Conservation (phyloP, 92 coral and sea anemone genomes). For the Porites cylindrica region DNA sequence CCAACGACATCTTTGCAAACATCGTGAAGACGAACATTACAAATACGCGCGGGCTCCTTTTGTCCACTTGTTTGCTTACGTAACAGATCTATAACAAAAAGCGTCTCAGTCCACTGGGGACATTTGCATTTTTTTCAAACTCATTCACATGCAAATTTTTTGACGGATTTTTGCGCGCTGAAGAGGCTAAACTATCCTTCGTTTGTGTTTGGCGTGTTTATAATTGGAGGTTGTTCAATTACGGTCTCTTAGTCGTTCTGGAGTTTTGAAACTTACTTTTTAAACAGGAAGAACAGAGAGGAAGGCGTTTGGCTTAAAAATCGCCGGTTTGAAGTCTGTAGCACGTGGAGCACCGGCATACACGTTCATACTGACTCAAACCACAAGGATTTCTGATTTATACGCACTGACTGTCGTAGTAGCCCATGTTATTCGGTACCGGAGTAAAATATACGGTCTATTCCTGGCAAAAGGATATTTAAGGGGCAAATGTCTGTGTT, state of each 20-base stretch:
- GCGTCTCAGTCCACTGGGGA: neutral
- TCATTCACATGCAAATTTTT: slow-evolving; percentile 35
- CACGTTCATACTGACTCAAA: neutral
- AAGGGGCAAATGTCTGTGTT: slow-evolving; percentile 22
- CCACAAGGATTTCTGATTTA: neutral
- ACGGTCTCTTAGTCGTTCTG: no score
- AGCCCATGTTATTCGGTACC: neutral
- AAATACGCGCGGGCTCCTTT: neutral
- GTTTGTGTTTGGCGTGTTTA: neutral
- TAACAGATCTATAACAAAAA: neutral
- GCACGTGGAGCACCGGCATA: slow-evolving; percentile 3
- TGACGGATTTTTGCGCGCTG: neutral
- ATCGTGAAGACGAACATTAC: neutral
- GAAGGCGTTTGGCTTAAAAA: neutral
- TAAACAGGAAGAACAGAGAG: no score
- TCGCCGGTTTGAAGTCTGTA: neutral
- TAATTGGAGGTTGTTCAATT: neutral
- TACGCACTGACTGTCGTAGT: neutral
- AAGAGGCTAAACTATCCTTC: neutral
- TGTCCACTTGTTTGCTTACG: slow-evolving; percentile 15
- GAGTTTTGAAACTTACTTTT: no score
- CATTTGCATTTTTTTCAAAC: slow-evolving; percentile 1
- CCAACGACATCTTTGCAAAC: neutral
- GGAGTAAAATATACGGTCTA: neutral
- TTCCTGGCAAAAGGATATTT: neutral